These are phyloP conservation scores for Pogoniulus pusillus DNA, from an alignment of 2,797 vertebrate genomes.

Conservation along the genomic window DNA sequence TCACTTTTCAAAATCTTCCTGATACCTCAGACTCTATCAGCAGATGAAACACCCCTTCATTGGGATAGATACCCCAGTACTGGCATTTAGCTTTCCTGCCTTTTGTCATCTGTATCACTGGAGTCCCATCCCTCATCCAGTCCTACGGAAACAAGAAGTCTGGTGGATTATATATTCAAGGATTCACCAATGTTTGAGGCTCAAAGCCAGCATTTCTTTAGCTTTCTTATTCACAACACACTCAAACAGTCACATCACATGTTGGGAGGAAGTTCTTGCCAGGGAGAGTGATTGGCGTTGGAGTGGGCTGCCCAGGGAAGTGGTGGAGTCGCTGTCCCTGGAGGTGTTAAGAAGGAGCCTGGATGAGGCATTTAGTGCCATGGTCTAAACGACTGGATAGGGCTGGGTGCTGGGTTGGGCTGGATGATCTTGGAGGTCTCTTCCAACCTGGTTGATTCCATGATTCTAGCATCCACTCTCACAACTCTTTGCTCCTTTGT, in stretches of 20 bases:
- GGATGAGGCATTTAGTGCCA: no score
- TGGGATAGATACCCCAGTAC: fast-evolving
- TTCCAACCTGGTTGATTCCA: no score
- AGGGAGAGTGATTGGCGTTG: no score
- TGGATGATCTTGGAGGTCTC: no score
- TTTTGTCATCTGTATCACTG: neutral
- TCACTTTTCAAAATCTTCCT: neutral
- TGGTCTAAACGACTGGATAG: no score
- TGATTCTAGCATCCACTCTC: no score
- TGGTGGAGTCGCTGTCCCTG: no score
- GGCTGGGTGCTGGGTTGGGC: no score
- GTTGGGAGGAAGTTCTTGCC: no score
- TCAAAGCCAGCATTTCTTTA: neutral
- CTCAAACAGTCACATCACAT: neutral
- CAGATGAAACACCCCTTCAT: fast-evolving
- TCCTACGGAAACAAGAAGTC: neutral
- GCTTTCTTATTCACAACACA: neutral
- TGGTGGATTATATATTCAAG: neutral
- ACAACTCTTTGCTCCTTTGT: neutral
- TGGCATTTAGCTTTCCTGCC: neutral
- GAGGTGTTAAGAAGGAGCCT: no score
- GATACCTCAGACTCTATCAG: neutral
- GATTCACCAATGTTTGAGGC: neutral
- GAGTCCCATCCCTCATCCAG: neutral
- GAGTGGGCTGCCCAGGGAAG: no score